Base-by-base conservation (phyloP, 2,797 vertebrate species). In the Myripristis murdjan region DNA sequence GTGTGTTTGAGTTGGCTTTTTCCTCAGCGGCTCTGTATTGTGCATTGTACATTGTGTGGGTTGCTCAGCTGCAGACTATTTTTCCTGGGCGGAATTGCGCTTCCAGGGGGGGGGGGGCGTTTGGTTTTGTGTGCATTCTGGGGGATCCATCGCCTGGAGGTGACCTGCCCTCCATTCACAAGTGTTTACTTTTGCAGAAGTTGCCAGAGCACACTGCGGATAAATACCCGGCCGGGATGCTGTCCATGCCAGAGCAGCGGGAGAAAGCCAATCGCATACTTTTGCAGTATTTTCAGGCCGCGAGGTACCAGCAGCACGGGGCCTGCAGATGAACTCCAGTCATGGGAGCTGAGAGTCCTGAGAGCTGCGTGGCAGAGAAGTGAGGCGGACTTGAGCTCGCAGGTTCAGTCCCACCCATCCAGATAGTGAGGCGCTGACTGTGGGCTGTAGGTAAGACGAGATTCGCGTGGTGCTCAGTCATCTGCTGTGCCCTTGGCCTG, bases 401-500 rank as follows among this genome's bases (percentile, higher is more conserved):
- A 23, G 44, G 44, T n/a, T n/a, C n/a, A 9, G 48, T 52, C 51
- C 61, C 55, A 37, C 16, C 49, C 24, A 18, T 47, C 23, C 64
- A 55, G 69, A 54, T 35, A 28, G 72, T 16, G 55, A 11, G 74
- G 28, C 28, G 73, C 54, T 55, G 79, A 72, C 70, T 24, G 57
- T 23, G 23, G 79, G 70, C 51, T 24, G 70, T 37, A 73, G 75
- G 86, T 86, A 89, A 90, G 85, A 87, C 24, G 75, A 87, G 87
- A 88, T 53, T 18, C 41, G 22, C 58, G 2, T 20, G 37, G 26
- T 4, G 35, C 22, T 10, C 49, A 2, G 66, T 6, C 69, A 63
- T 75, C 79, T 48, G 79, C 59, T 16, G 64, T 87, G 86, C 60
- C 91, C 91, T 90, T 91, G 88, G 89, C 79, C 86, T 79, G 86